Percentiles rank a stretch among this genome's conserved stretches.
phyloP scores from a whole-genome alignment of 2,888 invertebrate genomes.

The Thecophora atra region DNA sequence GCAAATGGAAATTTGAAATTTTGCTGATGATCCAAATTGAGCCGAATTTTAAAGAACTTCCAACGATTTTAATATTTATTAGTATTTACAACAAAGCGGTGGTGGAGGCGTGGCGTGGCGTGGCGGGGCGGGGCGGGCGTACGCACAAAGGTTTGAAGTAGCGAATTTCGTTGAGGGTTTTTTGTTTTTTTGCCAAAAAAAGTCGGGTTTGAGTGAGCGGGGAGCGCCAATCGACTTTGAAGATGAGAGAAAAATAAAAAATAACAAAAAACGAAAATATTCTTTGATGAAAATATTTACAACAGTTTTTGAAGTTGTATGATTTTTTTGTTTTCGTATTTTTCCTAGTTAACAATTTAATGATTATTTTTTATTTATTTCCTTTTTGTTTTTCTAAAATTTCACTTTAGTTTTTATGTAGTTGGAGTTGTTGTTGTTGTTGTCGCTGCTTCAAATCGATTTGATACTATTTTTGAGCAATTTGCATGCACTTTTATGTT shows the following conservation, averaged over 20 bases:
- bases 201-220: constrained; percentile 11
- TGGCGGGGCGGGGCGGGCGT: not conserved
- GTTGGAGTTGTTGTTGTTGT: not conserved
- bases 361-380: constrained; percentile 47
- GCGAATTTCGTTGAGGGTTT: not conserved
- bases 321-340: constrained; percentile 38
- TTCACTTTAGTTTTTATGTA: constrained; percentile 16
- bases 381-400: constrained; percentile 37
- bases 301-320: constrained; percentile 50
- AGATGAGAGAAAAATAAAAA: not conserved
- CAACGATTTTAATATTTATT: not conserved
- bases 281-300: constrained; percentile 57
- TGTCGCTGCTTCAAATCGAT: too few species aligned
- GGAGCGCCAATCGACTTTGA: constrained; percentile 21
- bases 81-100: constrained; percentile 1
- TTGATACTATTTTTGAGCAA: too few species aligned
- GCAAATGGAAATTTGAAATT: not conserved
- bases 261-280: constrained; percentile 23
- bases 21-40: not conserved
- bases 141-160: not conserved
- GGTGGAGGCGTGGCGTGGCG: not conserved
- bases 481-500: too few species aligned
- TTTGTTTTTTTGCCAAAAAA: not conserved
- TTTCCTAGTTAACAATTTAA: constrained; percentile 41
- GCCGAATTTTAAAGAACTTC: not conserved